These are phyloP conservation scores for Scolopax mira DNA, from an alignment of 2,113 vertebrate genomes.

Conservation along the genomic window DNA sequence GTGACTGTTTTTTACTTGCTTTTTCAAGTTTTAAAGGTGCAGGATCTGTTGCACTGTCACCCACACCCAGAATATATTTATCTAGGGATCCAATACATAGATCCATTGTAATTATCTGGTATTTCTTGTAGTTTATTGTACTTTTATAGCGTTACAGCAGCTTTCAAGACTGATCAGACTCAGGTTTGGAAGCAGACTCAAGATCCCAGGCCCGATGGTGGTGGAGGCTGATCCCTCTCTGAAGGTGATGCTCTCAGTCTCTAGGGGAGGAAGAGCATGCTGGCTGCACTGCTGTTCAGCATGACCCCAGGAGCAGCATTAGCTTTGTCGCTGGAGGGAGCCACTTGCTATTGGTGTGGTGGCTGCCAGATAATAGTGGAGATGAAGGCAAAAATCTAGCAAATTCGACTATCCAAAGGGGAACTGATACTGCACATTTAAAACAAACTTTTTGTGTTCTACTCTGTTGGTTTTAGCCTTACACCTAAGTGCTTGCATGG, in stretches of 20 bases:
- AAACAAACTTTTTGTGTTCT: slow-evolving; percentile 70
- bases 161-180: slow-evolving; percentile 21
- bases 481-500: slow-evolving; percentile 81
- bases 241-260: slow-evolving; percentile 25
- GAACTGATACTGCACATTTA: slow-evolving; percentile 79
- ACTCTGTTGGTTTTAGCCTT: slow-evolving; percentile 72
- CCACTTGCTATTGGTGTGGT: not conserved
- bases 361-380: not conserved
- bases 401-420: not conserved
- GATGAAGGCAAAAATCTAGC: not conserved
- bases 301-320: not conserved
- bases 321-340: not conserved
- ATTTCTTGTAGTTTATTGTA: not conserved
- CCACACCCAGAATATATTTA: not conserved
- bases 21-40: slow-evolving; percentile 82
- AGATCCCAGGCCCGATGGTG: not conserved
- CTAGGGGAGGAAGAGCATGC: not conserved
- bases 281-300: slow-evolving; percentile 26
- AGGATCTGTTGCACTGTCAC: slow-evolving; percentile 62
- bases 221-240: slow-evolving; percentile 18
- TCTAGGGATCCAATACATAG: not conserved
- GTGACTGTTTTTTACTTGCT: slow-evolving; percentile 62
- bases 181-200: slow-evolving; percentile 35
- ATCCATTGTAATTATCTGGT: not conserved
- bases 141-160: not conserved